A percentile compares a stretch with the other conserved stretches of the same genome.
phyloP scores from a whole-genome alignment of 2,113 vertebrate genomes.

The Microcebus ravelobensis region DNA sequence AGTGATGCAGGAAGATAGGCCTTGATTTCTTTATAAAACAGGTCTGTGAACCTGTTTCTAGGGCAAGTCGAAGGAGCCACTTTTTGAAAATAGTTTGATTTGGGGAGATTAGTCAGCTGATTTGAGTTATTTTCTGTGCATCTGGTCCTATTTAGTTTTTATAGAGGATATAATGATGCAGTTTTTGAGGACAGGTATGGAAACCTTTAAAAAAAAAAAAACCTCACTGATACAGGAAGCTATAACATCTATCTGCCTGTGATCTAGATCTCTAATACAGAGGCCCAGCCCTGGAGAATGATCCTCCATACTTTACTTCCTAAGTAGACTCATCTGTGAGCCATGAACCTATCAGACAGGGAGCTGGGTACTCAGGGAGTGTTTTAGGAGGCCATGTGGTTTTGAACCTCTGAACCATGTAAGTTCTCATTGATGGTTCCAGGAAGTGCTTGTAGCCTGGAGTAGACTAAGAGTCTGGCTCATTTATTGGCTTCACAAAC shows the following conservation, averaged over 20 bases:
- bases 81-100: conserved; percentile 23
- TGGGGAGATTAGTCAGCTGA: neutral
- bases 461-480: neutral
- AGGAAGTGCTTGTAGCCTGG: neutral
- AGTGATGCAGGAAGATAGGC: neutral
- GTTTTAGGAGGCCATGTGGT: neutral
- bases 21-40: neutral
- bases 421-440: neutral
- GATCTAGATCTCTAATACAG: neutral
- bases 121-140: conserved; percentile 2
- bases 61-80: neutral
- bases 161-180: neutral
- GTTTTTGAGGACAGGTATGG: neutral
- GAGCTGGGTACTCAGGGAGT: neutral
- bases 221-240: neutral
- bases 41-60: neutral
- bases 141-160: neutral
- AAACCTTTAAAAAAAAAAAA: neutral
- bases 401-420: conserved; percentile 15
- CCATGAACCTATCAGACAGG: neutral
- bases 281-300: neutral
- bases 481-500: neutral
- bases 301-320: neutral
- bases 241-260: neutral
- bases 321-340: neutral